Base-by-base conservation (phyloP, 2,797 vertebrate genomes). In the Gymnothorax javanicus region DNA sequence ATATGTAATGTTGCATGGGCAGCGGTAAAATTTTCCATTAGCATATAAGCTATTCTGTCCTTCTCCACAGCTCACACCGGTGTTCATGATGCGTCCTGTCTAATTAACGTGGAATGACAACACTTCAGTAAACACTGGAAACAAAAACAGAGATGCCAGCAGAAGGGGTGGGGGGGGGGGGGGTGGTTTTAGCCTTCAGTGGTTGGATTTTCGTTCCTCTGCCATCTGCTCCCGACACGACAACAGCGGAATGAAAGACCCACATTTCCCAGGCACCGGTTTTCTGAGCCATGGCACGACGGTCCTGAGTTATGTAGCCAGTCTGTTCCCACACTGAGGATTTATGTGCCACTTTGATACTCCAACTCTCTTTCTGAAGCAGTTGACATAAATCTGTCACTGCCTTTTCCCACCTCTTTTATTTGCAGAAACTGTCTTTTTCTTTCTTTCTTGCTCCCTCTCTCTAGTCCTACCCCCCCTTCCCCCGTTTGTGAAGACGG, bases 31-130 rank as follows among this genome's bases (percentile, higher is more conserved):
- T 43, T 25, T 50, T 60, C 62, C 33, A 5, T 13, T 7, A 54
- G 43, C 17, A 60, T 52, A 69, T 82, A 2, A 81, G 77, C 77
- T 85, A 86, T 87, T 85, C 88, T 88, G 85, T 69, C 84, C 82
- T 69, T 77, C 64, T 52, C 25, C 60, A 57, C 84, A n/a, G 69
- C 79, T 84, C 85, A 94, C 91, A 91, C 91, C 89, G 89, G 91
- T 92, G 93, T 93, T 94, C 95, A 95, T 95, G 95, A 95, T 93
- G 91, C 88, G 88, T 93, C 89, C 91, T 90, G 92, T 91, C 93
- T 94, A 95, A 96, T 96, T 96, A 95, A 95, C 91, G 93, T 86
- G 92, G 89, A 94, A 94, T 95, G 94, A 92, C 77, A 6, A n/a
- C 50, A 81, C 52, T 81, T 52, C 52, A 81, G 52, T 7, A 81